Evolutionary conservation across 2,888 invertebrate genomes (phyloP), one percentile per base, ranked within the genome.

Genomic region (Cepaea hortensis): DNA sequence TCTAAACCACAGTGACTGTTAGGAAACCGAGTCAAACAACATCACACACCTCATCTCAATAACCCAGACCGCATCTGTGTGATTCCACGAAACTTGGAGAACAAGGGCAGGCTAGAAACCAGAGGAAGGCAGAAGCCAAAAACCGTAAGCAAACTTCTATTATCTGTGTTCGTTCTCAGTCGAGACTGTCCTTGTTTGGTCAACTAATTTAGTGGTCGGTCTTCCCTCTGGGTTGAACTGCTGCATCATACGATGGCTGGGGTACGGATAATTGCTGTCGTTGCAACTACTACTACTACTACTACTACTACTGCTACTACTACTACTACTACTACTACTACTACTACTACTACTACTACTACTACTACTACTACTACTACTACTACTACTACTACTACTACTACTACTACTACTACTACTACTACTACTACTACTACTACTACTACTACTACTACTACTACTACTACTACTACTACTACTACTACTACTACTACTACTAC

Each of bases 381-480:
- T 65, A 65, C 11, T 75, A 86, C 82, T 82, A 75, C 75, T 82
- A 86, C 73, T 86, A 82, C 86, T 82, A 62, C 82, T 82, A 86
- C 82, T 86, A 75, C 86, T 82, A 82, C 82, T 73, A 86, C 82
- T 82, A 75, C 75, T 82, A 86, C 73, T 86, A 82, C 86, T 82
- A 62, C 82, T 82, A 86, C 82, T 86, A 75, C 86, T 82, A 82
- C 82, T 73, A 86, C 82, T 82, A 75, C 75, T 82, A 86, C 73
- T 86, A 82, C 86, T 82, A 62, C 82, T 82, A 86, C 82, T 86
- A 75, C 86, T 82, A 82, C 82, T 73, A 86, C 82, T 82, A 75
- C 75, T 82, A 86, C 73, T 86, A 82, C 86, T 82, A 62, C 82
- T 82, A 86, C 82, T 86, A 75, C 86, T 82, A 82, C 82, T 73